Percentiles rank a stretch among this genome's conserved stretches.
Conservation (phyloP, 1,140 invertebrate genomes). For the Caligus rogercresseyi region DNA sequence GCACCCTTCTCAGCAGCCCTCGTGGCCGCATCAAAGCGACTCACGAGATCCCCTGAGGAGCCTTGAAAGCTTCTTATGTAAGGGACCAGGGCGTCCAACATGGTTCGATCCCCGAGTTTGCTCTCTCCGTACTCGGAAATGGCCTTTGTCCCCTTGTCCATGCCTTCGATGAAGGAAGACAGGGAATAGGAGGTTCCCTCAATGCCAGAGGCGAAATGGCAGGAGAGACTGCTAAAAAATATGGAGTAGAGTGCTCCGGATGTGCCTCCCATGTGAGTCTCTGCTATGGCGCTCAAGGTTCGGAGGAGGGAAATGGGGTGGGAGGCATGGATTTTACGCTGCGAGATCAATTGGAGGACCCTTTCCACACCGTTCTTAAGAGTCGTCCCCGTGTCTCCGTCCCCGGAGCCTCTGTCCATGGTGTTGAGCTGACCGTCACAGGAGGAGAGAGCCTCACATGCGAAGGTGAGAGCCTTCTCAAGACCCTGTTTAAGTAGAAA, state of each 20-base stretch:
- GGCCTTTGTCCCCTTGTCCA: slow-evolving; percentile 34
- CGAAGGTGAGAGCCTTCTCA: slow-evolving; percentile 26
- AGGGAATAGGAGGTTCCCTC: neutral
- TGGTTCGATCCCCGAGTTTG: slow-evolving; percentile 51
- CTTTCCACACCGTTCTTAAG: slow-evolving; percentile 42
- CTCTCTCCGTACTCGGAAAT: slow-evolving; percentile 53
- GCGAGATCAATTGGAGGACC: slow-evolving; percentile 29
- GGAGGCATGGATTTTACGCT: slow-evolving; percentile 26
- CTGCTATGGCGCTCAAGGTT: slow-evolving; percentile 39
- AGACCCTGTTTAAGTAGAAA: no score
- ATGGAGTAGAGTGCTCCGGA: slow-evolving; percentile 51
- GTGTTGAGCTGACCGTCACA: slow-evolving; percentile 36
- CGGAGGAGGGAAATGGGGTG: slow-evolving; percentile 34
- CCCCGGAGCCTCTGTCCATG: slow-evolving; percentile 53
- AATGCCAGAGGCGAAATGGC: slow-evolving; percentile 26
- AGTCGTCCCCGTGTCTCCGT: slow-evolving; percentile 62
- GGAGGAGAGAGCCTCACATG: slow-evolving; percentile 10
- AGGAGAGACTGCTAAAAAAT: slow-evolving; percentile 43
- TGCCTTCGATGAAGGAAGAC: neutral
- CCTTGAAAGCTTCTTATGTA: neutral
- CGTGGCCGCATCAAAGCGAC: slow-evolving; percentile 27
- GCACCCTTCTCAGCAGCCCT: slow-evolving; percentile 31
- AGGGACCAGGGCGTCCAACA: slow-evolving; percentile 29
- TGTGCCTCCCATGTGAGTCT: slow-evolving; percentile 47
- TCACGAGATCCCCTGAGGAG: neutral